A percentile compares a stretch with the other conserved stretches of the same genome.
These are phyloP conservation scores for Narcine bancroftii DNA, from an alignment of 2,113 vertebrate species.

Conservation along the genomic window DNA sequence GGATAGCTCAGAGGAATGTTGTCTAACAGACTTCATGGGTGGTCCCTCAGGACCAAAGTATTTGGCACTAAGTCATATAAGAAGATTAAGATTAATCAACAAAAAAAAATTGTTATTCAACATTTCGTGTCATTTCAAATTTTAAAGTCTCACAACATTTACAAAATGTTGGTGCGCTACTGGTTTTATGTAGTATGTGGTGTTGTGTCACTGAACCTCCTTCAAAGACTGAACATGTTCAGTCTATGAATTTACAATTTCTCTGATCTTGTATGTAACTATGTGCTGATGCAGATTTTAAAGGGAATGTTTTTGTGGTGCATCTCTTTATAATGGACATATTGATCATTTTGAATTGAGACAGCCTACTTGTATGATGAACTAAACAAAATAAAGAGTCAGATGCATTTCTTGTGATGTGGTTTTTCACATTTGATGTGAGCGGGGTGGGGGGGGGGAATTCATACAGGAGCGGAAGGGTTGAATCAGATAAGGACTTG, in stretches of 20 bases:
- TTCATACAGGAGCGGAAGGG: background rate
- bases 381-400: conserved; percentile 21
- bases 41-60: too few species aligned
- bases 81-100: too few species aligned
- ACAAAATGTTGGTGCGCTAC: background rate
- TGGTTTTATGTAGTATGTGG: background rate
- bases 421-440: conserved; percentile 23
- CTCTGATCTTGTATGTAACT: background rate
- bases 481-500: conserved; percentile 24
- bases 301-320: background rate
- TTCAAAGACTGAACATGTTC: background rate
- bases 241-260: background rate
- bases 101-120: background rate
- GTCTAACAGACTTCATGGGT: too few species aligned
- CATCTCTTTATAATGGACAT: background rate
- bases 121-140: background rate
- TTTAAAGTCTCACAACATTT: background rate
- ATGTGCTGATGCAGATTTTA: background rate
- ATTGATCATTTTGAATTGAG: conserved; percentile 22
- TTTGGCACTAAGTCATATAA: too few species aligned
- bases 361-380: background rate
- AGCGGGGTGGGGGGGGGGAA: background rate
- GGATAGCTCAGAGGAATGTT: too few species aligned
- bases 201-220: background rate
- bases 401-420: conserved; percentile 6